Base-by-base conservation (phyloP, 2,113 vertebrate genomes). In the Deroptyus accipitrinus region DNA sequence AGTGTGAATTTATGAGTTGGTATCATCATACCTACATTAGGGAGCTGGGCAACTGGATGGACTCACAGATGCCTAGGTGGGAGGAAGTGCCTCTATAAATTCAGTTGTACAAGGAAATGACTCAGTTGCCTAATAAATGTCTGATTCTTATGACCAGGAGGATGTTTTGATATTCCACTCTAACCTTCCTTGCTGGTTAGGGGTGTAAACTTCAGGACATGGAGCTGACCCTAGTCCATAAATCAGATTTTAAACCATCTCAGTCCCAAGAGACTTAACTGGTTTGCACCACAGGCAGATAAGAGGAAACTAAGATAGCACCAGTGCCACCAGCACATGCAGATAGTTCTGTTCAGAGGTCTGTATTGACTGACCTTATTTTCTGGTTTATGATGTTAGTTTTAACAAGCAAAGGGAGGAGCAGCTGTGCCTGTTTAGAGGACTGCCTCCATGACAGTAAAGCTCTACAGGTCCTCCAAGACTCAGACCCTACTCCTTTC, bases 101-200 rank as follows among this genome's bases (percentile, higher is more conserved):
- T 7, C 25, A 39, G 17, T 10, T 59, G 16, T 61, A 54, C 10
- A 25, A 44, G 35, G 13, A 85, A 73, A 41, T 0, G 0, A 8
- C 35, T 73, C 41, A 17, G 23, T 24, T 78, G 11, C 6, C 64
- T 52, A 35, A 4, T 44, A 30, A 9, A 1, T 72, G 5, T 18
- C 64, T 86, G 61, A 9, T 68, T 69, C 55, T 64, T 55, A 39
- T 1, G 13, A 15, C 7, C 55, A 75, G 46, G 33, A 94, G 10
- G 18, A 25, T 59, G 31, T 62, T 68, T 51, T 41, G 46, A 31
- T 48, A 78, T 79, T 72, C 10, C n/a, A 11, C 28, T 80, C 18
- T 57, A 37, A 46, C 18, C 17, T 86, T 52, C 41, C 70, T 17
- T 33, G 12, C 6, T 42, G 11, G 4, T 79, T 55, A n/a, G 10